phyloP scores from a whole-genome alignment of 2,113 vertebrate genomes.

The Eudyptes chrysolophus region DNA sequence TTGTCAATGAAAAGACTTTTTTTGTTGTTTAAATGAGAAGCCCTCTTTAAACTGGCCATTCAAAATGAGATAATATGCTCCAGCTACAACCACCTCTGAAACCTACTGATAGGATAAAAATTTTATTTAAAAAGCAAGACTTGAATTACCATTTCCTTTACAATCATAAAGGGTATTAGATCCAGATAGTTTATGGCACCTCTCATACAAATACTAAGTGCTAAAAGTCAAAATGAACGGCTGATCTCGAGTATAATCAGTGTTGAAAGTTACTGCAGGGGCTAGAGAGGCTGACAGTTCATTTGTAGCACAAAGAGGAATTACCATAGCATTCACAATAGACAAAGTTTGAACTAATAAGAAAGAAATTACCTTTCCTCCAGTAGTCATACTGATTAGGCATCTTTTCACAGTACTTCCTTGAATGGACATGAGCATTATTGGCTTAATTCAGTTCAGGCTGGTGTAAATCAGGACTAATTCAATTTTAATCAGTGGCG shows the following conservation, averaged over 20 bases:
- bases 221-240: background rate
- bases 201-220: background rate
- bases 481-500: background rate
- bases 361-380: background rate
- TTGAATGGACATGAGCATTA: background rate
- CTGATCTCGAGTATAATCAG: background rate
- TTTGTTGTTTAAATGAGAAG: background rate
- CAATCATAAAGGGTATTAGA: background rate
- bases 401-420: background rate
- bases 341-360: background rate
- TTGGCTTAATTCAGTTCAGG: background rate
- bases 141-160: background rate
- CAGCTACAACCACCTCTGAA: background rate
- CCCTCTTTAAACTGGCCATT: background rate
- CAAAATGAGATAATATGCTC: background rate
- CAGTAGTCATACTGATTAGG: background rate
- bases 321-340: background rate
- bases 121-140: background rate
- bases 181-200: background rate
- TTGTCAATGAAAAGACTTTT: background rate
- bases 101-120: background rate
- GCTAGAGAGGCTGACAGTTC: background rate
- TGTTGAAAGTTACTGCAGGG: background rate
- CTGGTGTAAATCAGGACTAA: constrained; percentile 7
- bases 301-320: constrained; percentile 7